Evolutionary conservation across 2,888 invertebrate species (phyloP).

Genomic region (Acrobasis consociella): DNA sequence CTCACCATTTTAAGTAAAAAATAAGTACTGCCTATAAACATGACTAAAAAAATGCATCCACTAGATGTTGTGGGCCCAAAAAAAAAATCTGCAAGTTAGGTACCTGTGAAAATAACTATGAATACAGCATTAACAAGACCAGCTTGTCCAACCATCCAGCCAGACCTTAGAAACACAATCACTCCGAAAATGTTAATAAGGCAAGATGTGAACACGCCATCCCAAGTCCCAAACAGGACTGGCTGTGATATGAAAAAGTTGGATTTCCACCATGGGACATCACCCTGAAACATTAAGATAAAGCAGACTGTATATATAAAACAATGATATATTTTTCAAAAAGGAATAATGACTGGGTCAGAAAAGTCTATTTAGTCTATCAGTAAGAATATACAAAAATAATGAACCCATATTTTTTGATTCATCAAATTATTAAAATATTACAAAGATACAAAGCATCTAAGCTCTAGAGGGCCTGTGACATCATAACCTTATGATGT

Average conservation of each 20-base stretch:
- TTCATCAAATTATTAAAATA: too few species aligned
- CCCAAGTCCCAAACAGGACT: constrained; percentile 98
- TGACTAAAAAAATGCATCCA: too few species aligned
- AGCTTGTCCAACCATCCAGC: constrained; percentile 98
- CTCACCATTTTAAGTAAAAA: too few species aligned
- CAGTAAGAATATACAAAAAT: too few species aligned
- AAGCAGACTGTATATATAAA: background rate
- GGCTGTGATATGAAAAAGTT: constrained; percentile 98
- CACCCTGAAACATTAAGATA: constrained; percentile 80
- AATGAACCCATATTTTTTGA: too few species aligned
- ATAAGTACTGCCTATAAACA: too few species aligned
- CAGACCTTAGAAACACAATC: constrained; percentile 97
- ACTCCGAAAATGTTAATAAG: constrained; percentile 99
- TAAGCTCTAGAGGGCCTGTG: too few species aligned
- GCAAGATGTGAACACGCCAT: constrained; percentile 98
- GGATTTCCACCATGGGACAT: constrained; percentile 97
- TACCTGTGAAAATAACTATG: constrained; percentile 91
- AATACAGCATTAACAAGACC: constrained; percentile 91
- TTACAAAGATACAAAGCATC: too few species aligned
- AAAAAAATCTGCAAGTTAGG: constrained; percentile 1
- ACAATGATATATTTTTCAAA: background rate
- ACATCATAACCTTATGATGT: too few species aligned
- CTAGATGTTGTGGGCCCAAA: background rate
- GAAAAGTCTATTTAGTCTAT: too few species aligned
- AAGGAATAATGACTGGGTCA: background rate